Conservation (phyloP, 2,113 vertebrate species). For the Chloropsis cyanopogon region DNA sequence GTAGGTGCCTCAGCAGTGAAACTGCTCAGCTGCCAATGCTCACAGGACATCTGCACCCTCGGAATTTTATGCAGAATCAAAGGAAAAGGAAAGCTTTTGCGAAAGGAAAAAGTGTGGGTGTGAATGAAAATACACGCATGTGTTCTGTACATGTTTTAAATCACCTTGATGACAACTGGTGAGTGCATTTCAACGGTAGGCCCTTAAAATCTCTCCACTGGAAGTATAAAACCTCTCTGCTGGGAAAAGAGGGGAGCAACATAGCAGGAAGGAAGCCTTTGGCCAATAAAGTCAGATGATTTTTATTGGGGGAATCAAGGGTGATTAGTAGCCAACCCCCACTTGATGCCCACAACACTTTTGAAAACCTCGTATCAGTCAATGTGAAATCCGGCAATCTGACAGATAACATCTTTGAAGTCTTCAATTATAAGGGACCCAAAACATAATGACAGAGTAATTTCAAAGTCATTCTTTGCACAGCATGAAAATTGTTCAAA, state of each 20-base stretch:
- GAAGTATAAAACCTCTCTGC: neutral
- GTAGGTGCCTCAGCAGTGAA: neutral
- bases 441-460: neutral
- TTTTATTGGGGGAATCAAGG: neutral
- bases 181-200: neutral
- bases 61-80: neutral
- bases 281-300: neutral
- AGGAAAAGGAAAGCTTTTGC: neutral
- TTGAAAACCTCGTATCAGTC: neutral
- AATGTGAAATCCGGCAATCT: neutral
- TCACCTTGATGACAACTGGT: neutral
- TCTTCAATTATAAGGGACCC: neutral
- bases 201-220: neutral
- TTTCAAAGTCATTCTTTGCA: neutral
- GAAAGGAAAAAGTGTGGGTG: neutral
- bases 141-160: neutral
- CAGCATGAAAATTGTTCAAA: neutral
- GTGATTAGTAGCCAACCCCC: neutral
- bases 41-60: neutral
- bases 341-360: neutral
- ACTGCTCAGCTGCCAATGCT: neutral
- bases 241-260: neutral
- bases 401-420: neutral
- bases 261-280: neutral
- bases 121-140: neutral